phyloP scores from a whole-genome alignment of 2,113 vertebrate species.

The Puffinus mauretanicus region DNA sequence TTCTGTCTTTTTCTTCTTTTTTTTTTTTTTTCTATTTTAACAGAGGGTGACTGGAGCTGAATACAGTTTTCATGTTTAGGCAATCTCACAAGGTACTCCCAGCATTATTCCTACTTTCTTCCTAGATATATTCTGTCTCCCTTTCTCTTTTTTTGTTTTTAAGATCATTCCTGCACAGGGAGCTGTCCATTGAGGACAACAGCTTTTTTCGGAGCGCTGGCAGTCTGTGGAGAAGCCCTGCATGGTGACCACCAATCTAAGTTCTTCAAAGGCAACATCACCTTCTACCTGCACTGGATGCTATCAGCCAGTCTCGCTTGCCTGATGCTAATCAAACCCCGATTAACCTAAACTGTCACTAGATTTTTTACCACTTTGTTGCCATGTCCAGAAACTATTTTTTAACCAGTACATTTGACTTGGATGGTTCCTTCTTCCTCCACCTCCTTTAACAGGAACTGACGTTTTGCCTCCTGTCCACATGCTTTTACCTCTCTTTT shows the following conservation, averaged over 20 bases:
- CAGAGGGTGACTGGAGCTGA: neutral
- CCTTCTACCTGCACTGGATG: neutral
- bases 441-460: neutral
- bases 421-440: neutral
- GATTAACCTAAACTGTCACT: neutral
- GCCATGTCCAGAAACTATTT: fast-evolving
- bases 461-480: neutral
- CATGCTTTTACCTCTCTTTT: neutral
- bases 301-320: neutral
- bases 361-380: neutral
- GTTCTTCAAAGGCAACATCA: neutral
- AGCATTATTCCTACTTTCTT: neutral
- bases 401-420: neutral
- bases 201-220: fast-evolving
- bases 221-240: neutral
- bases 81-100: neutral
- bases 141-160: neutral
- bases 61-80: neutral
- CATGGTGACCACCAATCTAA: neutral
- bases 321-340: neutral
- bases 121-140: neutral
- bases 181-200: neutral
- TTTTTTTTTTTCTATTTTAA: neutral
- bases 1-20: too few species aligned
- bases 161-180: neutral